These are phyloP conservation scores for Furcula furcula DNA, from an alignment of 2,888 invertebrate species.

Conservation along the genomic window DNA sequence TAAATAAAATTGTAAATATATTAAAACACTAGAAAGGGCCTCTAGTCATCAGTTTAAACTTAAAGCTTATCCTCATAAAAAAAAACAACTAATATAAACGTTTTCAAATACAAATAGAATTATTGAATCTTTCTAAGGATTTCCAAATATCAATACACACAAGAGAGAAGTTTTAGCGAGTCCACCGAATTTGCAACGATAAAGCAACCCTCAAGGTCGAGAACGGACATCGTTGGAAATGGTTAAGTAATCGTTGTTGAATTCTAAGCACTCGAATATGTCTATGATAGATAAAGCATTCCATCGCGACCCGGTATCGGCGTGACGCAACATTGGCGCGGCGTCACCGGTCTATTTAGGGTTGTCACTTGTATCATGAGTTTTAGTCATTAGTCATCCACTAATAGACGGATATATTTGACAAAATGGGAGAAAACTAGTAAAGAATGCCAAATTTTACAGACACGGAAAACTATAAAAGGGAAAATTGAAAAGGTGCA, in stretches of 20 bases:
- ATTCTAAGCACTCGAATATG: conserved; percentile 21
- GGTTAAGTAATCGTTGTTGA: conserved; percentile 37
- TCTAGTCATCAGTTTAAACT: no score
- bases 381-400: neutral
- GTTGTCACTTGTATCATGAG: conserved; percentile 10
- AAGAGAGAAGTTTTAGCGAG: neutral
- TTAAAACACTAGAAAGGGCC: no score
- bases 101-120: no score
- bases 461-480: no score
- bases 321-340: conserved; percentile 41
- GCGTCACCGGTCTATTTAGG: conserved; percentile 9
- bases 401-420: no score
- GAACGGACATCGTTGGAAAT: conserved; percentile 24
- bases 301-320: conserved; percentile 23
- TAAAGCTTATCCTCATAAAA: no score
- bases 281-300: conserved; percentile 37
- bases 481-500: neutral
- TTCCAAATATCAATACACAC: conserved; percentile 1
- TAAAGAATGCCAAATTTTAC: neutral
- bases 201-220: conserved; percentile 24
- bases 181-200: conserved; percentile 12
- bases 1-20: no score
- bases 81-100: no score
- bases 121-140: conserved; percentile 4
- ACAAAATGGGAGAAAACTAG: no score